phyloP scores from a whole-genome alignment of 2,113 vertebrate genomes.

The Megaptera novaeangliae region DNA sequence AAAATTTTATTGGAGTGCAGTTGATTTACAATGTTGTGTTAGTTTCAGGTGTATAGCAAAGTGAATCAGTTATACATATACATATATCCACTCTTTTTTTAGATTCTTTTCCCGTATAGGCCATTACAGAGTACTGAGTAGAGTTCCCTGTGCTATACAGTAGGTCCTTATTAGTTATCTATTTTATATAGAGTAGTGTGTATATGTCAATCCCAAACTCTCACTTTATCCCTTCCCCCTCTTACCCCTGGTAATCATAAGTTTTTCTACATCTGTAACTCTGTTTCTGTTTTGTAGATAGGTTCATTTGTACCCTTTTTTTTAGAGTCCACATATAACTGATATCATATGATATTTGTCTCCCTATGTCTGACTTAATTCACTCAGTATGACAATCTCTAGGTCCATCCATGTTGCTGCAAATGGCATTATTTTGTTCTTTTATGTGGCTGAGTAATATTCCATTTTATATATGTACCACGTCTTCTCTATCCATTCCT shows the following conservation, averaged over 20 bases:
- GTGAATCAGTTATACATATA: too few relatives aligned
- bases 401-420: background rate
- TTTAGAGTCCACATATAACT: background rate
- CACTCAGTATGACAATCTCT: background rate
- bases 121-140: background rate
- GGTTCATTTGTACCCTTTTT: background rate
- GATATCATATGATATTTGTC: background rate
- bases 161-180: background rate
- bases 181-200: background rate
- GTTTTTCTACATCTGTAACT: background rate
- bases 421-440: background rate
- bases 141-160: background rate
- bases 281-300: background rate
- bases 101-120: background rate
- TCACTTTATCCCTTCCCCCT: background rate
- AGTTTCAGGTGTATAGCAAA: background rate
- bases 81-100: background rate
- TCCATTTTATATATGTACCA: background rate
- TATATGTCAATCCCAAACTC: background rate
- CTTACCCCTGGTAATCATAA: background rate
- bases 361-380: background rate
- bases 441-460: background rate
- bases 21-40: background rate
- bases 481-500: background rate
- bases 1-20: accelerated